A percentile compares a stretch with the other conserved stretches of the same genome.
These are phyloP conservation scores for Lordiphosa clarofinis DNA, from an alignment of 1,140 invertebrate genomes.

Conservation along the genomic window DNA sequence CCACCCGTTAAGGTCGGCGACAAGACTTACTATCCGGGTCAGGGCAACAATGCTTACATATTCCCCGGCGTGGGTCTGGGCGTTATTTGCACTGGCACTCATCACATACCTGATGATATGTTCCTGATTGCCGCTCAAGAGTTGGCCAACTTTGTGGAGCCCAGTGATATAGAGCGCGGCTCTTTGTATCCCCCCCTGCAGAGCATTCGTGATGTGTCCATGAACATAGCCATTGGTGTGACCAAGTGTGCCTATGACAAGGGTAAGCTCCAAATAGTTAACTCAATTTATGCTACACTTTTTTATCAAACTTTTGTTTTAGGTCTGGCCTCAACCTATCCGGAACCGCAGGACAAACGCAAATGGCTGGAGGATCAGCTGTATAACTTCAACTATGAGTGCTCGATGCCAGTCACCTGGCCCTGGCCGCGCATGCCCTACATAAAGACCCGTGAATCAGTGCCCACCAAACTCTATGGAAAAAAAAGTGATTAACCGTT, in stretches of 20 bases:
- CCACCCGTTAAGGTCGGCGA: slow-evolving; percentile 88
- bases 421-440: slow-evolving; percentile 82
- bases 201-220: slow-evolving; percentile 92
- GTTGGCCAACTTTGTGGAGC: slow-evolving; percentile 90
- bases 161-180: slow-evolving; percentile 90
- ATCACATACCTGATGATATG: slow-evolving; percentile 93
- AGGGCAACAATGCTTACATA: slow-evolving; percentile 97
- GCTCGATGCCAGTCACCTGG: slow-evolving; percentile 87
- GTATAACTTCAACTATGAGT: slow-evolving; percentile 90
- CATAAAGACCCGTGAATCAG: slow-evolving; percentile 79
- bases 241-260: slow-evolving; percentile 93
- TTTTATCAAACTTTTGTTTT: slow-evolving; percentile 5
- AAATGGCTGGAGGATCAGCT: slow-evolving; percentile 87
- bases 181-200: slow-evolving; percentile 95
- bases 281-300: not conserved
- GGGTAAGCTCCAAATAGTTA: slow-evolving; percentile 81
- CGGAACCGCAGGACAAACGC: slow-evolving; percentile 88
- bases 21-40: slow-evolving; percentile 91
- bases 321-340: slow-evolving; percentile 92
- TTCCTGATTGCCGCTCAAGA: slow-evolving; percentile 94
- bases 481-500: slow-evolving; percentile 73
- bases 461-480: slow-evolving; percentile 74
- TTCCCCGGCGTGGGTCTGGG: slow-evolving; percentile 94
- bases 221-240: slow-evolving; percentile 92
- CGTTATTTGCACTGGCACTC: slow-evolving; percentile 91